These are phyloP conservation scores for Dermochelys coriacea DNA, from an alignment of 2,797 vertebrate species.

Conservation along the genomic window DNA sequence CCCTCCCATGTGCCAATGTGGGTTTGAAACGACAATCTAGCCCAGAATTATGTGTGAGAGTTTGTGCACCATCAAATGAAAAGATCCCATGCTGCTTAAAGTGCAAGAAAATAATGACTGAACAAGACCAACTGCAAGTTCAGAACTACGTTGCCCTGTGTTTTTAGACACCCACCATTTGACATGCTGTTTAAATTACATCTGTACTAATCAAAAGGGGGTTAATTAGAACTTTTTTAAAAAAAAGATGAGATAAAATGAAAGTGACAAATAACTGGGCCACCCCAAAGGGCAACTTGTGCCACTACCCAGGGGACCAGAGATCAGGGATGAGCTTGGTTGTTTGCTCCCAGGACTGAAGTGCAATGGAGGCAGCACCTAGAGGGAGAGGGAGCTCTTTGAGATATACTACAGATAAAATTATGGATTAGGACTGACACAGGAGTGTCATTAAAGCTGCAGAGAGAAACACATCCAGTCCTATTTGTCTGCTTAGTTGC, in stretches of 20 bases:
- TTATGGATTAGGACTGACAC: neutral
- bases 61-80: neutral
- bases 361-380: neutral
- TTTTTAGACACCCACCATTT: neutral
- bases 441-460: neutral
- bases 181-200: neutral
- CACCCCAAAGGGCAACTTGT: neutral
- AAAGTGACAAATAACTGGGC: neutral
- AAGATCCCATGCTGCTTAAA: neutral
- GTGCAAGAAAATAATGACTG: neutral
- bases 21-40: neutral
- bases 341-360: neutral
- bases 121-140: slow-evolving; percentile 25
- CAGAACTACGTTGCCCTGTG: neutral
- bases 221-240: neutral
- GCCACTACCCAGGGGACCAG: neutral
- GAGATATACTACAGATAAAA: neutral
- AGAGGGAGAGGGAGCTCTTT: neutral
- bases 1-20: neutral
- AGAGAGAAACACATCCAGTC: neutral
- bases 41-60: neutral
- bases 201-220: neutral
- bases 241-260: neutral
- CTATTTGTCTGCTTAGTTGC: neutral
- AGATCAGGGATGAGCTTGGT: neutral